These are phyloP conservation scores for Monopis laevigella DNA, from an alignment of 2,888 invertebrate species.

Conservation along the genomic window DNA sequence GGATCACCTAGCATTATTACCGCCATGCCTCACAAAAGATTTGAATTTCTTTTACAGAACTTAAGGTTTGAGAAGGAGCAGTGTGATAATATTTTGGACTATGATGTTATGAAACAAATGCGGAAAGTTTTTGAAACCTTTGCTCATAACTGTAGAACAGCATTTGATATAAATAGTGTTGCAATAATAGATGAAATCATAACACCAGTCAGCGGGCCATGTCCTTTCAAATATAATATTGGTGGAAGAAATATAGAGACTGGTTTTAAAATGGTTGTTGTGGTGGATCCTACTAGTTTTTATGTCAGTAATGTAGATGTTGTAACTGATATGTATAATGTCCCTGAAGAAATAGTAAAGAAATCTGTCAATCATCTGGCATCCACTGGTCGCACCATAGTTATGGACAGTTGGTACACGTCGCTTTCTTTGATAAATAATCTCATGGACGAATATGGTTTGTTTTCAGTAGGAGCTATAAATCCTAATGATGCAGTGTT, in stretches of 20 bases:
- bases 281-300: constrained; percentile 49
- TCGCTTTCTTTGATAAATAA: constrained; percentile 33
- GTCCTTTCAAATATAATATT: constrained; percentile 50
- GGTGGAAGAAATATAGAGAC: constrained; percentile 39
- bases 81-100: constrained; percentile 33
- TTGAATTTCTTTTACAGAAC: constrained; percentile 44
- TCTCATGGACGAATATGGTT: constrained; percentile 34
- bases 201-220: constrained; percentile 49
- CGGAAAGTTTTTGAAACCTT: constrained; percentile 56
- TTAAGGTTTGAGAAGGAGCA: constrained; percentile 40
- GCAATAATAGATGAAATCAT: constrained; percentile 53
- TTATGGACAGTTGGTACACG: constrained; percentile 51
- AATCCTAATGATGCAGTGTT: constrained; percentile 38
- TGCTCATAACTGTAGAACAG: constrained; percentile 48
- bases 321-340: constrained; percentile 44
- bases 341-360: constrained; percentile 36
- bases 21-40: constrained; percentile 45
- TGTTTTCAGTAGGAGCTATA: constrained; percentile 41
- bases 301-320: constrained; percentile 53
- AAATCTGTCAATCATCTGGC: constrained; percentile 46
- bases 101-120: constrained; percentile 47
- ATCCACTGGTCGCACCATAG: constrained; percentile 37
- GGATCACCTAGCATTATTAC: constrained; percentile 39
- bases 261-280: constrained; percentile 48
- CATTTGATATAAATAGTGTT: constrained; percentile 35